Evolutionary conservation across 2,113 vertebrate genomes (phyloP).

Genomic region (Colistium nudipinnis): DNA sequence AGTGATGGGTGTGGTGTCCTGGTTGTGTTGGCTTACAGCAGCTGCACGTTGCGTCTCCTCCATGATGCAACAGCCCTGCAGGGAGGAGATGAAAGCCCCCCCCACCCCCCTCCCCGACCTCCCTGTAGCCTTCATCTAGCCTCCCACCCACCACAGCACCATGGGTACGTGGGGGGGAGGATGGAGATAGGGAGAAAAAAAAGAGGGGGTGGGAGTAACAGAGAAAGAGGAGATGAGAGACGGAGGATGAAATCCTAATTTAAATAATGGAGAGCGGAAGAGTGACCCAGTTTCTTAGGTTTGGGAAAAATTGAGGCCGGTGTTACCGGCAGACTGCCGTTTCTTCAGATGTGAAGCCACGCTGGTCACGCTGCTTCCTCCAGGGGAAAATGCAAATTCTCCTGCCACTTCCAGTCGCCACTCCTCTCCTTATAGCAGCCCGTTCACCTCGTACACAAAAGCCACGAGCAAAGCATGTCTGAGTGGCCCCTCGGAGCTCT

Average conservation of each 20-base stretch:
- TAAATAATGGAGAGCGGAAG: constrained; percentile 54
- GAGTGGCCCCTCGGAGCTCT: constrained; percentile 15
- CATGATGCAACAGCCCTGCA: constrained; percentile 35
- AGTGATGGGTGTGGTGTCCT: constrained; percentile 3
- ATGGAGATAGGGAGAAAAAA: constrained; percentile 31
- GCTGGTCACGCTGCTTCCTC: constrained; percentile 11
- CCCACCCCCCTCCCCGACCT: constrained; percentile 18
- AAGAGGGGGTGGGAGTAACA: constrained; percentile 15
- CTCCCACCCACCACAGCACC: constrained; percentile 31
- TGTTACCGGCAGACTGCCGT: background rate
- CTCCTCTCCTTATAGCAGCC: constrained; percentile 17
- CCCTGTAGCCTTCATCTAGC: constrained; percentile 47
- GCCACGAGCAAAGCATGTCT: constrained; percentile 4
- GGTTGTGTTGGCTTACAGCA: constrained; percentile 35
- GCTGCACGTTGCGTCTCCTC: constrained; percentile 13
- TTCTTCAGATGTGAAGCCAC: background rate
- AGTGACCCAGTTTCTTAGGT: constrained; percentile 61
- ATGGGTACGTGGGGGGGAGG: background rate
- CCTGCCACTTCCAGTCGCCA: background rate
- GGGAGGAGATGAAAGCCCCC: constrained; percentile 61
- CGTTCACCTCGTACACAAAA: constrained; percentile 44
- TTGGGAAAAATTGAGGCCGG: constrained; percentile 50
- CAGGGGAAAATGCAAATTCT: background rate
- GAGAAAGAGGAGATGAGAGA: constrained; percentile 32
- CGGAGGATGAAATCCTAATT: constrained; percentile 34